Conservation (phyloP, 2,113 vertebrate genomes). For the Ciconia maguari region DNA sequence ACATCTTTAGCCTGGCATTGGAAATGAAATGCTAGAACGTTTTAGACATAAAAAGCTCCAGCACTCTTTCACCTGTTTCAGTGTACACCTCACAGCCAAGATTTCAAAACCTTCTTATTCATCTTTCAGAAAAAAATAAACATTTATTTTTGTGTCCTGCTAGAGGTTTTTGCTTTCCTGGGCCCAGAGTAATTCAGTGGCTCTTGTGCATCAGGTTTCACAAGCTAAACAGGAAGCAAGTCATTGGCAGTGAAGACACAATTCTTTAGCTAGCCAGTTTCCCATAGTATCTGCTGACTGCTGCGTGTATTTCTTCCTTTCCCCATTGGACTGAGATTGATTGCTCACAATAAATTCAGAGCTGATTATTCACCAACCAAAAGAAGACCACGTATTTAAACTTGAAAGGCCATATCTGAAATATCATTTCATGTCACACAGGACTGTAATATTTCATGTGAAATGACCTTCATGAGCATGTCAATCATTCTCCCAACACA, state of each 20-base stretch:
- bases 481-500: not conserved
- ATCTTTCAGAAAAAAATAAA: not conserved
- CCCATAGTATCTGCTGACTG: conserved; percentile 28
- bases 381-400: not conserved
- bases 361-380: conserved; percentile 51
- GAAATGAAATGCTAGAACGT: not conserved
- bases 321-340: not conserved
- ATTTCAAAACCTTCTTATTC: not conserved
- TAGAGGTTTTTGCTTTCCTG: not conserved
- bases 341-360: conserved; percentile 41
- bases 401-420: not conserved
- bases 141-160: not conserved
- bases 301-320: conserved; percentile 18
- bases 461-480: not conserved
- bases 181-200: not conserved
- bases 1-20: not conserved
- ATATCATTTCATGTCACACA: conserved; percentile 15
- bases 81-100: not conserved
- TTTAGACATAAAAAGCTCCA: not conserved
- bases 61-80: not conserved
- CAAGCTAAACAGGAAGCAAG: conserved; percentile 41
- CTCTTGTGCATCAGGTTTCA: conserved; percentile 48
- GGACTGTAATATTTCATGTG: not conserved
- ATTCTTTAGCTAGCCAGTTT: conserved; percentile 42
- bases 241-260: conserved; percentile 33